Percentiles rank a stretch among this genome's conserved stretches.
Conservation (phyloP, 2,797 vertebrate genomes). For the Sebastes nivosus region DNA sequence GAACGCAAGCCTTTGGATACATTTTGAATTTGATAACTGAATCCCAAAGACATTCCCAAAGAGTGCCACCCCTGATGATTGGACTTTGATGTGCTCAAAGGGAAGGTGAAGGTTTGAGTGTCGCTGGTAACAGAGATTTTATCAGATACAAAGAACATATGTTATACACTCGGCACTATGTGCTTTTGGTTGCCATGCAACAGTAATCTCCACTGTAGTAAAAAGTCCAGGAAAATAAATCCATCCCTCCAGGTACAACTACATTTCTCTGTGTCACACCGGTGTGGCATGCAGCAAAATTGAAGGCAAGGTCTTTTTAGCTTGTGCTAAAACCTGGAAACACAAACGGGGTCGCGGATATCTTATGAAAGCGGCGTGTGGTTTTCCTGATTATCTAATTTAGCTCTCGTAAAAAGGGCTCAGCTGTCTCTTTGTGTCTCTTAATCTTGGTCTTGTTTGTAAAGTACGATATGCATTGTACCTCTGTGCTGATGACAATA, state of each 20-base stretch:
- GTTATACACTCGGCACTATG: neutral
- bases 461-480: constrained; percentile 31
- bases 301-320: constrained; percentile 2
- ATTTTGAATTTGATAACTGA: neutral
- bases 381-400: constrained; percentile 52
- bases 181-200: constrained; percentile 30
- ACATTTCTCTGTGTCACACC: neutral
- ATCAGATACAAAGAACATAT: neutral
- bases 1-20: neutral
- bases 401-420: constrained; percentile 34
- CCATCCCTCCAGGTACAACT: constrained; percentile 23
- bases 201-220: constrained; percentile 12
- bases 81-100: neutral
- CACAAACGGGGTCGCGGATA: neutral
- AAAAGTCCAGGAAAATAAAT: constrained; percentile 29
- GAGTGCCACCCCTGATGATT: neutral
- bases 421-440: constrained; percentile 33
- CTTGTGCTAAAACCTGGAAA: neutral
- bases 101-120: neutral
- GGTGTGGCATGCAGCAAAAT: constrained; percentile 7
- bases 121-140: neutral
- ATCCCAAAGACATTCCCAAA: neutral
- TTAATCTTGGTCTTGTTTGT: constrained; percentile 62
- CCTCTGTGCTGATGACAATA: constrained; percentile 56
- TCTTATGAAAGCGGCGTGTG: neutral